A percentile compares a stretch with the other conserved stretches of the same genome.
These are phyloP conservation scores for Drosophila erecta DNA, from an alignment of 1,140 invertebrate species.

Conservation along the genomic window DNA sequence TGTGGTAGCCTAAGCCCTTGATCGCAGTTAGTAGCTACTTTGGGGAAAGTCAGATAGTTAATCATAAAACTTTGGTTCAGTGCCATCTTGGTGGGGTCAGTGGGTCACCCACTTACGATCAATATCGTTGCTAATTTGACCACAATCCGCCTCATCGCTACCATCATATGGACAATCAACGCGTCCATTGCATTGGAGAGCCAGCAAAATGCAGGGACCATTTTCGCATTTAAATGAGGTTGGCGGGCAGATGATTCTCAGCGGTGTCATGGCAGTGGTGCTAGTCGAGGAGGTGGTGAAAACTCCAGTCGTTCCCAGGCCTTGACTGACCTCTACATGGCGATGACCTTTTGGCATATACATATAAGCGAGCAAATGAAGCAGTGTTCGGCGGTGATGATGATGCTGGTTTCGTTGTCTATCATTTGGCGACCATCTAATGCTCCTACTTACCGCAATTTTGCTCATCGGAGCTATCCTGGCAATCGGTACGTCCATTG, in stretches of 20 bases:
- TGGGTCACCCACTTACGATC: conserved; percentile 72
- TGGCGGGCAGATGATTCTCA: conserved; percentile 62
- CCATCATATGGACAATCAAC: conserved; percentile 88
- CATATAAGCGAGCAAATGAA: conserved; percentile 5
- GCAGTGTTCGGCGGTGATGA: conserved; percentile 5
- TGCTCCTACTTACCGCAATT: conserved; percentile 86
- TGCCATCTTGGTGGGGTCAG: conserved; percentile 1
- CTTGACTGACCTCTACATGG: neutral
- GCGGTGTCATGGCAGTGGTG: conserved; percentile 12
- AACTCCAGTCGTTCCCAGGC: neutral
- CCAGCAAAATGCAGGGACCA: conserved; percentile 87
- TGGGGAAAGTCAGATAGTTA: conserved; percentile 1
- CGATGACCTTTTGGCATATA: conserved; percentile 52
- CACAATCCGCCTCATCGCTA: conserved; percentile 89
- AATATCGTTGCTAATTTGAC: conserved; percentile 71
- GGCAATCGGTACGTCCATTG: conserved; percentile 88
- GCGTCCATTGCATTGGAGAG: conserved; percentile 87
- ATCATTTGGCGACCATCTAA: neutral
- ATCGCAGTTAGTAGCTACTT: conserved; percentile 4
- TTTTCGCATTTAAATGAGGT: conserved; percentile 88
- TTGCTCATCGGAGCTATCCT: conserved; percentile 90
- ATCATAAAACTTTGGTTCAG: neutral
- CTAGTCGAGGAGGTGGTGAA: conserved; percentile 9
- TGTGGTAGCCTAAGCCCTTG: conserved; percentile 14
- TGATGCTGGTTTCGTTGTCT: neutral